Conservation (phyloP, 1,140 invertebrate genomes). For the Diplogasteroides magnus region DNA sequence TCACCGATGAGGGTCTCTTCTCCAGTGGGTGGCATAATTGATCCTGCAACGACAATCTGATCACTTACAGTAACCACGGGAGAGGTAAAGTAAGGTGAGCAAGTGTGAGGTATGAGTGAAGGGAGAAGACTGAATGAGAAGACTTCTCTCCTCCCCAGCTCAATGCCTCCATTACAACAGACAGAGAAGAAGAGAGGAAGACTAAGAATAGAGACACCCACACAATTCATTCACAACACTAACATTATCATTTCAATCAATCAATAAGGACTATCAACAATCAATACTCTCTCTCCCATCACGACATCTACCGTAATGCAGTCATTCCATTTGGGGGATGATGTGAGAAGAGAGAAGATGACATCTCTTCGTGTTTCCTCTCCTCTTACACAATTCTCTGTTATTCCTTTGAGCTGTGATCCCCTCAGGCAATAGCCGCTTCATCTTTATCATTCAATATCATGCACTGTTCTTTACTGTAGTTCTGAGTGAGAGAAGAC, state of each 20-base stretch:
- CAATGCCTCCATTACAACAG: background rate
- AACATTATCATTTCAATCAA: background rate
- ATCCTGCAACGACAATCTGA: background rate
- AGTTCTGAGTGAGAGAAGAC: constrained; percentile 13
- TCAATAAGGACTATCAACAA: background rate
- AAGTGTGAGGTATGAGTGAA: constrained; percentile 9
- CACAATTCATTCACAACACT: constrained; percentile 1
- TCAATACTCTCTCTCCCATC: background rate
- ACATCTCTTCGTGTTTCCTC: background rate
- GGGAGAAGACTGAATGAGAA: constrained; percentile 4
- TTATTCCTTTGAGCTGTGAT: background rate
- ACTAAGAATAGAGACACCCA: constrained; percentile 19
- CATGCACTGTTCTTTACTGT: background rate
- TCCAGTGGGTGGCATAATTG: background rate
- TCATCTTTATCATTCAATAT: background rate
- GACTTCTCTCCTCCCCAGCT: constrained; percentile 1
- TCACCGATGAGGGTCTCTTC: background rate
- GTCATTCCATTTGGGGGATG: background rate
- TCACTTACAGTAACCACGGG: background rate
- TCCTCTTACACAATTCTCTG: background rate
- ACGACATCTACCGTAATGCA: background rate
- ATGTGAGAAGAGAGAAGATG: constrained; percentile 1
- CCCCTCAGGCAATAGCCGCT: background rate
- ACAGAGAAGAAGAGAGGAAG: too few relatives aligned
- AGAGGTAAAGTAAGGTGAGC: constrained; percentile 4